Evolutionary conservation across 2,888 invertebrate genomes (phyloP).

Genomic region (Apodemia duryi): DNA sequence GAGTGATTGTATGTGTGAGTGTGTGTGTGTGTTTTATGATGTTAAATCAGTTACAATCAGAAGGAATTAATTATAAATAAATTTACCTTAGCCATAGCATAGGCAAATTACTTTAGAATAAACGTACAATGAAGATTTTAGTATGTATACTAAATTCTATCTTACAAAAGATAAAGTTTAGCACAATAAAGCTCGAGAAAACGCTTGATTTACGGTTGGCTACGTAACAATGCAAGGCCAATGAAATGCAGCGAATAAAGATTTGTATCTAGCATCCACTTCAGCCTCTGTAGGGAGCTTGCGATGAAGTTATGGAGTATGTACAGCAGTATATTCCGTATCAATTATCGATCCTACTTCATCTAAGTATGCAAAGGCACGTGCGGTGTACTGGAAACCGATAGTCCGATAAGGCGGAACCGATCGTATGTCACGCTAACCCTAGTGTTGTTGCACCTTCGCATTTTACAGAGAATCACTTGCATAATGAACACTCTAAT

Average conservation of each 20-base stretch:
- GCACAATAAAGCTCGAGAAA: neutral
- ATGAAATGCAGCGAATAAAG: conserved; percentile 12
- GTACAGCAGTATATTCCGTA: conserved; percentile 53
- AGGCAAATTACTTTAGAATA: too few relatives aligned
- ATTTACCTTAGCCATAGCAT: too few relatives aligned
- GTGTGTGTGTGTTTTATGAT: too few relatives aligned
- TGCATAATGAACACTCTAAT: conserved; percentile 57
- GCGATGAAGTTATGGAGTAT: conserved; percentile 36
- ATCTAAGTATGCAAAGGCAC: conserved; percentile 60
- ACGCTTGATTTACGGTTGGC: conserved; percentile 10
- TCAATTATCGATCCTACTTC: conserved; percentile 49
- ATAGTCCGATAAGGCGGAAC: conserved; percentile 59
- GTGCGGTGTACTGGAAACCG: conserved; percentile 53
- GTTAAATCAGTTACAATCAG: too few relatives aligned
- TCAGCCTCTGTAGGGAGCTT: conserved; percentile 7
- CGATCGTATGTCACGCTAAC: conserved; percentile 65
- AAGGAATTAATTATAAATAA: too few relatives aligned
- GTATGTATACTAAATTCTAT: too few relatives aligned
- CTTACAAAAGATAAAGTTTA: conserved; percentile 1
- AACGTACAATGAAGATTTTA: too few relatives aligned
- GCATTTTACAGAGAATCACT: conserved; percentile 52
- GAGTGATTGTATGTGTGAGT: neutral
- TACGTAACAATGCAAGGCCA: conserved; percentile 13
- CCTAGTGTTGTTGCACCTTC: conserved; percentile 49
- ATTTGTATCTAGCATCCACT: conserved; percentile 4